Evolutionary conservation across 2,888 invertebrate species (phyloP), one percentile per base, ranked within the genome.

Genomic region (Chrysolina oricalcia): DNA sequence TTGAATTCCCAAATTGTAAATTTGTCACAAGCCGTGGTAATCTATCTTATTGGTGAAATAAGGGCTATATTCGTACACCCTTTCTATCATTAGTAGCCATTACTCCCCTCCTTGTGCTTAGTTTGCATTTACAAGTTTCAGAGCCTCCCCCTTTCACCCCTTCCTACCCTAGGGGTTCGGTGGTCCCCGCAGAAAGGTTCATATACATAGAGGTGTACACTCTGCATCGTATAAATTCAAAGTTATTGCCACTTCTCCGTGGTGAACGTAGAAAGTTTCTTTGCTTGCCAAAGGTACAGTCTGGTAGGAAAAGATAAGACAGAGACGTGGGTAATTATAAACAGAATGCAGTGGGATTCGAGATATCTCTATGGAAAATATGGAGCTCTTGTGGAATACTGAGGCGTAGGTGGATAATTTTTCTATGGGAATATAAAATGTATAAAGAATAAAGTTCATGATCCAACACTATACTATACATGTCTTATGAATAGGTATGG

Each of bases 131-230:
- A 88, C 89, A 89, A 89, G 87, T 88, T 87, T 83, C 86, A 72
- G 74, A 73, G 64, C 66, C 74, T 59, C 48, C 59, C 79, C 83
- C 84, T 80, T 50, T 41, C 72, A 69, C 21, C 64, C 68, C 75
- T 67, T 62, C 59, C 79, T 82, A 85, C 84, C 83, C 80, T 81
- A 82, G 84, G 83, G 85, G 83, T 82, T 76, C 80, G 80, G 76
- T 81, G 81, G 80, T 83, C 85, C 86, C 86, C 83, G 85, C 84
- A 83, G 85, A 85, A 87, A 87, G 87, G 87, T 88, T 88, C 88
- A 88, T 88, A 88, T 88, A 88, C 88, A 88, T 88, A 88, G 87
- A 88, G 88, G 88, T 88, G 88, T 88, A 88, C 88, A 88, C 83
- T 88, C 88, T 82, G 83, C 81, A 80, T 79, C 80, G 72, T 73